Evolutionary conservation across 2,797 vertebrate species (phyloP), one percentile per base, ranked within the genome.

Genomic region (Hippopotamyrus pictus): DNA sequence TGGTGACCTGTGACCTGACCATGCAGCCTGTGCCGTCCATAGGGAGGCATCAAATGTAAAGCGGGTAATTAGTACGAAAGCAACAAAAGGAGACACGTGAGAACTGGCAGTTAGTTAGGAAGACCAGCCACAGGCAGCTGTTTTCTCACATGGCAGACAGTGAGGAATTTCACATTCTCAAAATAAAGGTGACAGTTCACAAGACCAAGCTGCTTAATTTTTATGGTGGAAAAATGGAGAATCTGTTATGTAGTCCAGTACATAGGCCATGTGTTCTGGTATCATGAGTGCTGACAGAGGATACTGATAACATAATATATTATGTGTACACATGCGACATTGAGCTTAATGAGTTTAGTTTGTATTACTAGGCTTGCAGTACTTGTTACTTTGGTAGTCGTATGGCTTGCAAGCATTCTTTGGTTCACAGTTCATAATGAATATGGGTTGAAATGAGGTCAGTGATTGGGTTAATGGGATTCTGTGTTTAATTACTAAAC

Each of bases 11-110:
- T 95, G 93, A 94, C 94, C 93, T 93, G 94, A 44, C 53, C 91
- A 90, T 92, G 93, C 94, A 93, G 92, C 93, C 94, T 94, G 94
- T 92, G 93, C 95, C 93, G 95, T 94, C 93, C 91, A 93, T 92
- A 94, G 94, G 95, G 94, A 95, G 94, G 94, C 95, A 95, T 95
- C 95, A 95, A 95, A 96, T 95, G 94, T 92, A 94, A 95, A 96
- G 94, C 94, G 95, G 93, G 94, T 94, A 95, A 96, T 96, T 96
- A 96, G 96, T 96, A 96, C 25, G 41, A 96, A 94, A 93, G 91
- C 94, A 93, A 94, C 92, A 91, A 89, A 95, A 94, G 94, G 94
- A 95, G 94, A 95, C 94, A 95, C 94, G 96, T 96, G 95, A 94
- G 96, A 96, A 96, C 95, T 93, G 95, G 93, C 93, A 93, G 92